A percentile compares a stretch with the other conserved stretches of the same genome.
Evolutionary conservation across 2,888 invertebrate species (phyloP).

Genomic region (Drosophila robusta): DNA sequence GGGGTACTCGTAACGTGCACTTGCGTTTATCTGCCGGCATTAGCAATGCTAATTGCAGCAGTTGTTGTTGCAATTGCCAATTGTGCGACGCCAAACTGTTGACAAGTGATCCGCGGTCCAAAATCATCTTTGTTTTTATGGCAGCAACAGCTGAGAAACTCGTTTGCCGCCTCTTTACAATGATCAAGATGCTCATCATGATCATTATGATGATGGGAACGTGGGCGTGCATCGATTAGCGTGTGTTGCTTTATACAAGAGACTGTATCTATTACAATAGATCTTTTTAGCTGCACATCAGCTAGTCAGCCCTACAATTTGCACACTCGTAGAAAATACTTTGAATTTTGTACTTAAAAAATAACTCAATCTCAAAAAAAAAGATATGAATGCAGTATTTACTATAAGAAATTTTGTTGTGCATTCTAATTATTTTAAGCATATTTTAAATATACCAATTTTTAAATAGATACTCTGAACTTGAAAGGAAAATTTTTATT

Average conservation of each 20-base stretch:
- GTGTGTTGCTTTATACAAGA: slow-evolving; percentile 30
- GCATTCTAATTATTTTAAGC: too few relatives aligned
- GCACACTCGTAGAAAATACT: not conserved
- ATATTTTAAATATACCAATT: too few relatives aligned
- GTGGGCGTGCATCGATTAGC: slow-evolving; percentile 81
- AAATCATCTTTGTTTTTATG: slow-evolving; percentile 79
- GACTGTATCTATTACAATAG: slow-evolving; percentile 63
- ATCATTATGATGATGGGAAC: slow-evolving; percentile 35
- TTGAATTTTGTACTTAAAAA: too few relatives aligned
- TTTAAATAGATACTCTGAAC: too few relatives aligned
- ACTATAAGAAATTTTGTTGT: too few relatives aligned
- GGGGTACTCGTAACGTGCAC: slow-evolving; percentile 41
- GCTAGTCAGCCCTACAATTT: slow-evolving; percentile 25
- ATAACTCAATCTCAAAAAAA: too few relatives aligned
- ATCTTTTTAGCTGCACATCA: slow-evolving; percentile 18
- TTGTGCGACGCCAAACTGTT: slow-evolving; percentile 33
- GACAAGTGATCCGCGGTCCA: slow-evolving; percentile 65
- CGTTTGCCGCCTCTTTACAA: slow-evolving; percentile 56
- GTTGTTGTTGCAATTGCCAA: slow-evolving; percentile 29
- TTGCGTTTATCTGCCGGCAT: slow-evolving; percentile 56
- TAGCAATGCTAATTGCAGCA: slow-evolving; percentile 73
- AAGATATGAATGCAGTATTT: too few relatives aligned
- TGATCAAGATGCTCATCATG: slow-evolving; percentile 7
- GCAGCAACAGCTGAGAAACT: slow-evolving; percentile 54
- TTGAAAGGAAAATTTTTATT: too few relatives aligned